A percentile compares a stretch with the other conserved stretches of the same genome.
Evolutionary conservation across 2,113 vertebrate genomes (phyloP).

Genomic region (Harpagus bidentatus): DNA sequence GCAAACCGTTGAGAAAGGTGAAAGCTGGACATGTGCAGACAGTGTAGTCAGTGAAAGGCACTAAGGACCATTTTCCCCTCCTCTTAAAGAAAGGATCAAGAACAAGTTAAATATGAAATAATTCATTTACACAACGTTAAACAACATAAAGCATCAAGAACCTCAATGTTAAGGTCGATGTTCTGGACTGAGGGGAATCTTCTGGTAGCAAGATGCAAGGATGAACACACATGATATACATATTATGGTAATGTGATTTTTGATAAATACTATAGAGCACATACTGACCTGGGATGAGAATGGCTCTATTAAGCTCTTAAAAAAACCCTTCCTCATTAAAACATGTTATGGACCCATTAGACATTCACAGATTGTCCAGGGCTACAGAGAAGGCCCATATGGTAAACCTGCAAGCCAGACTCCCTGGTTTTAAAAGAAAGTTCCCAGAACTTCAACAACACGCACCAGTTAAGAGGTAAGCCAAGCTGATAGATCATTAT

Average conservation of each 20-base stretch:
- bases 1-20: neutral
- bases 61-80: conserved; percentile 39
- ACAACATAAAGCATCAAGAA: neutral
- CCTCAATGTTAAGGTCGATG: neutral
- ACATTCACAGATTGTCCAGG: neutral
- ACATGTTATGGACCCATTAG: neutral
- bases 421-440: neutral
- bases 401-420: neutral
- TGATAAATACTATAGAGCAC: neutral
- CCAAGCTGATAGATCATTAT: neutral
- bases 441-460: neutral
- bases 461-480: neutral
- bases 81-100: conserved; percentile 36
- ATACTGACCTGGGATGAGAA: neutral
- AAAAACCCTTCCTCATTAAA: neutral
- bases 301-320: neutral
- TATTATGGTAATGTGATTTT: neutral
- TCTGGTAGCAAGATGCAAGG: neutral
- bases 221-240: neutral
- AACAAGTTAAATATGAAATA: conserved; percentile 7
- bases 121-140: neutral
- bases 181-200: neutral
- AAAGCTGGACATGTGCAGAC: conserved; percentile 31
- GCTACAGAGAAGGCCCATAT: neutral
- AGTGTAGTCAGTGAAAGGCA: conserved; percentile 68